Evolutionary conservation across 2,797 vertebrate genomes (phyloP), one percentile per base, ranked within the genome.

Genomic region (Tiaroga cobitis): DNA sequence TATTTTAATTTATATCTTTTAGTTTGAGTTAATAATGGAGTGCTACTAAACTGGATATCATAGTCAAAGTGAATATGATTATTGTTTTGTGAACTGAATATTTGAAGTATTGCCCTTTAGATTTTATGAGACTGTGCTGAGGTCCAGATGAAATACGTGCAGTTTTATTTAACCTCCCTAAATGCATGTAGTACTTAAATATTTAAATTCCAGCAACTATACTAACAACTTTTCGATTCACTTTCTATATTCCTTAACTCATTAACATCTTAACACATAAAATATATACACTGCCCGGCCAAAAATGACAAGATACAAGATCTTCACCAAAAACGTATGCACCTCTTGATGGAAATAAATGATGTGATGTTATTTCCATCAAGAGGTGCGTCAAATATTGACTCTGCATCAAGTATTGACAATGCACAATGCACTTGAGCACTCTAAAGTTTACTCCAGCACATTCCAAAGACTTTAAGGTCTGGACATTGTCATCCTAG

Each of bases 201-300:
- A 9, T 82, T 72, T 73, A 8, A 8, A 61, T 39, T 37, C 32
- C 43, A 83, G 63, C 41, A 41, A 51, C 73, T 75, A 18, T 46
- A 72, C 72, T 83, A 82, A 79, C 51, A n/a, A 21, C 26, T 59
- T 32, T 21, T 43, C n/a, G 11, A 78, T 78, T 13, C 8, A 21
- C 78, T 77, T 41, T 39, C 19, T 26, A 15, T 29, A 67, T 75
- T 19, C 16, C 32, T 10, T 49, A 39, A 26, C 43, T 77, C 5
- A 59, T 26, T 39, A 24, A 49, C 8, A 24, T 32, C 24, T 59
- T 59, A 26, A 21, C 43, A 39, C 4, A 10, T 54, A n/a, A 39
- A 51, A 59, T 59, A 59, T 24, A n/a, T n/a, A 59, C 24, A n/a
- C 24, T 59, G 56, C 56, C 56, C 9, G 1, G 24, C 56, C 24